phyloP scores from a whole-genome alignment of 2,113 vertebrate species.

The Trogon surrucura region DNA sequence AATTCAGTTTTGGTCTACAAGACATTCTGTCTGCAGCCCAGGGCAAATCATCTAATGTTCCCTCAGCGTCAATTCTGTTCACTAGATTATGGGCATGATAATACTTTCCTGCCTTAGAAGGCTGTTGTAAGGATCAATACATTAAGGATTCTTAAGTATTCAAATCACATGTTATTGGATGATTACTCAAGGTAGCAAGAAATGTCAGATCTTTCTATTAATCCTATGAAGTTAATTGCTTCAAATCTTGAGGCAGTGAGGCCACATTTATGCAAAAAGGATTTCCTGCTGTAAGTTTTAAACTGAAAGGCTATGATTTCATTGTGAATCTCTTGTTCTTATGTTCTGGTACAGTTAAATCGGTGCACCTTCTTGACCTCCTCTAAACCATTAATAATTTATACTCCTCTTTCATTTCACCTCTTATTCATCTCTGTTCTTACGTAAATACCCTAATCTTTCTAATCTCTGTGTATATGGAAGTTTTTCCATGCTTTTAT shows the following conservation, averaged over 20 bases:
- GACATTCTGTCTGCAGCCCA: neutral
- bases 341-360: slow-evolving; percentile 1
- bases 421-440: slow-evolving; percentile 19
- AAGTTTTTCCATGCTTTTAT: neutral
- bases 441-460: slow-evolving; percentile 43
- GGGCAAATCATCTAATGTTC: neutral
- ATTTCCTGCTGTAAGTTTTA: slow-evolving; percentile 5
- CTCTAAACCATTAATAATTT: slow-evolving; percentile 52
- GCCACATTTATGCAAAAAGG: neutral
- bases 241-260: neutral
- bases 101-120: neutral
- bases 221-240: neutral
- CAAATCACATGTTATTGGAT: neutral
- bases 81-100: neutral
- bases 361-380: neutral
- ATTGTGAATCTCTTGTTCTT: slow-evolving; percentile 4
- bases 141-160: neutral
- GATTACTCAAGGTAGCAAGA: neutral
- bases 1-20: neutral
- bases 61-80: neutral
- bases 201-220: slow-evolving; percentile 19
- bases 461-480: slow-evolving; percentile 17
- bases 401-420: slow-evolving; percentile 48
- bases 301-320: neutral
- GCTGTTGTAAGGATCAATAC: neutral